Evolutionary conservation across 2,888 invertebrate genomes (phyloP).

Genomic region (Lydus trimaculatus): DNA sequence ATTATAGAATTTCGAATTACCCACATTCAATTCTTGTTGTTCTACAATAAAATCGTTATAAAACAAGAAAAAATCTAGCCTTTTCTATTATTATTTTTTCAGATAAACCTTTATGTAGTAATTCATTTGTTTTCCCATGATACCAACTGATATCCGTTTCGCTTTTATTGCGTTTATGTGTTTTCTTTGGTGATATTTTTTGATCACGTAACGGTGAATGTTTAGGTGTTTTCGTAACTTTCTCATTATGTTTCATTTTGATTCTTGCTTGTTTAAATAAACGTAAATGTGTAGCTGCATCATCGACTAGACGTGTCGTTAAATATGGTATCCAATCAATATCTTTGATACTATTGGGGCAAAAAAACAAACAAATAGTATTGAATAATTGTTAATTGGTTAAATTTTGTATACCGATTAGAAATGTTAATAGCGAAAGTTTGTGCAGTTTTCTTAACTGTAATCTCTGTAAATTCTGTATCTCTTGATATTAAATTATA

Average conservation of each 20-base stretch:
- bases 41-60: slow-evolving; percentile 36
- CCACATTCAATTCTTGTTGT: slow-evolving; percentile 57
- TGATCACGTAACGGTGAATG: slow-evolving; percentile 53
- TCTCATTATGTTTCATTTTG: slow-evolving; percentile 56
- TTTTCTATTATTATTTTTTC: slow-evolving; percentile 4
- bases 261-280: slow-evolving; percentile 80
- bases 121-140: slow-evolving; percentile 53
- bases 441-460: slow-evolving; percentile 72
- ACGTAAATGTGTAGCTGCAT: slow-evolving; percentile 87
- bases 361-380: no score
- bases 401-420: slow-evolving; percentile 66
- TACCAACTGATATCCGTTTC: slow-evolving; percentile 77
- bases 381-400: background rate
- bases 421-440: slow-evolving; percentile 75
- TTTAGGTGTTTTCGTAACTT: slow-evolving; percentile 46
- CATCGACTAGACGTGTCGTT: slow-evolving; percentile 87
- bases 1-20: slow-evolving; percentile 73
- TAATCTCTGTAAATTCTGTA: slow-evolving; percentile 75
- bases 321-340: slow-evolving; percentile 91
- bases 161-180: slow-evolving; percentile 75
- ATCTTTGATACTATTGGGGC: slow-evolving; percentile 72
- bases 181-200: slow-evolving; percentile 55
- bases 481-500: slow-evolving; percentile 73
- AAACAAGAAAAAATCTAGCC: no score
- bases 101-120: slow-evolving; percentile 56